phyloP scores from a whole-genome alignment of 2,888 invertebrate species.

The Charanyca ferruginea region DNA sequence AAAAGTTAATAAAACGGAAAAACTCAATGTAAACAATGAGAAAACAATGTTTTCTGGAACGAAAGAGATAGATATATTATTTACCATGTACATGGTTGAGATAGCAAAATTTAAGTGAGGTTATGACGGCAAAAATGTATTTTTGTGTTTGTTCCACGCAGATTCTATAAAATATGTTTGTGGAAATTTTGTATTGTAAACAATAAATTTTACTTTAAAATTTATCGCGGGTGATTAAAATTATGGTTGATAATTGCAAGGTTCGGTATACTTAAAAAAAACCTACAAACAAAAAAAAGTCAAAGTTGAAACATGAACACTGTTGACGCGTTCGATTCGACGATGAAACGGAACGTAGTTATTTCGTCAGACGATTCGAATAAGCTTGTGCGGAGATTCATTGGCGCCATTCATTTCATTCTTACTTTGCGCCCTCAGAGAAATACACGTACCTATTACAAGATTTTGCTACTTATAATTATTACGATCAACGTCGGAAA shows the following conservation, averaged over 20 bases:
- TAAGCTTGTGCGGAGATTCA: constrained; percentile 28
- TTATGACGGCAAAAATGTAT: constrained; percentile 11
- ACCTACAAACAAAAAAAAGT: neutral
- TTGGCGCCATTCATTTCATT: constrained; percentile 55
- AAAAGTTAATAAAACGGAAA: neutral
- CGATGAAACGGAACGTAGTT: constrained; percentile 52
- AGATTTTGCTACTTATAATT: constrained; percentile 16
- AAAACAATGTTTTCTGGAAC: constrained; percentile 15
- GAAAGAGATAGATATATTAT: constrained; percentile 28
- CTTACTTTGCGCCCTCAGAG: constrained; percentile 17
- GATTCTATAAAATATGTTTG: neutral
- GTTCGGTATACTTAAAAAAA: neutral
- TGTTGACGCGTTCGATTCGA: neutral
- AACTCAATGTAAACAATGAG: constrained; percentile 27
- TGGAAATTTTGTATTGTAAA: neutral
- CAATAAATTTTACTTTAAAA: neutral
- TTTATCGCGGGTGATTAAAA: neutral
- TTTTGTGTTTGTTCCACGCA: constrained; percentile 24
- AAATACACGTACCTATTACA: constrained; percentile 42
- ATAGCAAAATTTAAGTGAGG: constrained; percentile 23
- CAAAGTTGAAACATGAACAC: neutral
- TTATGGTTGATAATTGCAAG: neutral
- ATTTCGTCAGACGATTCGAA: constrained; percentile 60
- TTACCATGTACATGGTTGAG: constrained; percentile 25
- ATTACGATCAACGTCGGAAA: constrained; percentile 1